These are phyloP conservation scores for Zaprionus africanus DNA, from an alignment of 1,140 invertebrate genomes.

Conservation along the genomic window DNA sequence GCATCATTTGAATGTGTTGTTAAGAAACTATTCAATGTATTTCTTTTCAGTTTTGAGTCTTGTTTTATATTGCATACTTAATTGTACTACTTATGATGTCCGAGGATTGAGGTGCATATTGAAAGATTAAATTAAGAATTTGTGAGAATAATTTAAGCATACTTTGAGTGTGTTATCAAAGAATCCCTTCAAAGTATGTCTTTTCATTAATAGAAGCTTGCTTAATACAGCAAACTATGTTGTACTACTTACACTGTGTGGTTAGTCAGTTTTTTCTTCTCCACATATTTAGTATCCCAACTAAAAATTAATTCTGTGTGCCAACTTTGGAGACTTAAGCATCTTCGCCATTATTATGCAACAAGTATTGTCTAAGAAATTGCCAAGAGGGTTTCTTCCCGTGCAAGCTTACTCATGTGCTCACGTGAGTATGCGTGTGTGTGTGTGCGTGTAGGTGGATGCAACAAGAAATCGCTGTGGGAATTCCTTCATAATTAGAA, in stretches of 20 bases:
- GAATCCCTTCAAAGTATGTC: no score
- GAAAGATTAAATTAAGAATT: no score
- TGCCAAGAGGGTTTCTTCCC: constrained; percentile 22
- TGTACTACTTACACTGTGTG: neutral
- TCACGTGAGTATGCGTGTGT: constrained; percentile 2
- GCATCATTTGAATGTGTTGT: neutral
- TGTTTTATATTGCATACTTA: neutral
- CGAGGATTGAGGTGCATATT: no score
- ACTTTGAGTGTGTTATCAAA: no score
- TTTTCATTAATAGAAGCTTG: no score
- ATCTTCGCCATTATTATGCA: constrained; percentile 60
- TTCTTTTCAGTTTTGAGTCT: neutral
- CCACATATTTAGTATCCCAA: neutral
- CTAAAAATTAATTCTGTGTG: neutral
- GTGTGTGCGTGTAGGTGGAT: constrained; percentile 17
- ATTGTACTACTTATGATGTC: no score
- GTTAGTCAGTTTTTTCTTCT: no score
- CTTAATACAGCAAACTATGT: neutral
- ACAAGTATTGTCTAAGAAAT: constrained; percentile 68
- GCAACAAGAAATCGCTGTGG: constrained; percentile 33
- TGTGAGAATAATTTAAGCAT: no score
- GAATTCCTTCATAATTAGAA: constrained; percentile 61
- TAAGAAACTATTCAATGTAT: neutral
- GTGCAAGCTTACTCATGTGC: constrained; percentile 1
- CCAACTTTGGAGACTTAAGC: neutral